These are phyloP conservation scores for Orchestia grillus DNA, from an alignment of 1,140 invertebrate species.

Conservation along the genomic window DNA sequence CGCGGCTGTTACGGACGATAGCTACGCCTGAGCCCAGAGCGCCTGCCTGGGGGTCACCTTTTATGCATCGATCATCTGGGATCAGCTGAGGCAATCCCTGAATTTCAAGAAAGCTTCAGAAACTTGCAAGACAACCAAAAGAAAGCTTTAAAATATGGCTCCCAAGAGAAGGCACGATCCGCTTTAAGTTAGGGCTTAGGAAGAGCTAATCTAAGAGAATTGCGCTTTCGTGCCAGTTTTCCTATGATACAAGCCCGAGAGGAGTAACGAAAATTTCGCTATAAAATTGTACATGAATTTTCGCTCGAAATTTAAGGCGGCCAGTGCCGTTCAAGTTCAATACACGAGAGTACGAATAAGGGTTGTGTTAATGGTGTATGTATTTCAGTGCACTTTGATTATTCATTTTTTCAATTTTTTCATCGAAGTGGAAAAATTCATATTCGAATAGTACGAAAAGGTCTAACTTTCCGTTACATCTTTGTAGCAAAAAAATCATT, in stretches of 20 bases:
- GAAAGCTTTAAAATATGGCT: neutral
- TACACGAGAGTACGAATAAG: neutral
- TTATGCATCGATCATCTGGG: neutral
- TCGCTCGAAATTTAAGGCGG: neutral
- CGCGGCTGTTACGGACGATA: neutral
- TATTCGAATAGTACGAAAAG: too few relatives aligned
- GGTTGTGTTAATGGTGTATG: neutral
- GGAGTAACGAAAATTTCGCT: neutral
- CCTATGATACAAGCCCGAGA: too few relatives aligned
- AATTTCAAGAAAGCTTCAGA: slow-evolving; percentile 9
- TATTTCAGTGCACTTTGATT: neutral
- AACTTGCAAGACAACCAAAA: neutral
- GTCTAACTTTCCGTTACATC: too few relatives aligned
- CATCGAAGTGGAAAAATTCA: too few relatives aligned
- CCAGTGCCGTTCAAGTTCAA: neutral
- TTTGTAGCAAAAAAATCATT: too few relatives aligned
- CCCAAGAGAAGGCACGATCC: neutral
- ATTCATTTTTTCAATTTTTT: neutral
- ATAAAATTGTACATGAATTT: neutral
- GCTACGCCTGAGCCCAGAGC: neutral
- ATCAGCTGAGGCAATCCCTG: neutral
- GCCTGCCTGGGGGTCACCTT: neutral
- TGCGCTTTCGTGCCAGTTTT: neutral
- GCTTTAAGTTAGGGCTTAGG: neutral
- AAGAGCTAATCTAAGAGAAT: neutral